Evolutionary conservation across 2,113 vertebrate species (phyloP), one percentile per base, ranked within the genome.

Genomic region (Pristiophorus japonicus): DNA sequence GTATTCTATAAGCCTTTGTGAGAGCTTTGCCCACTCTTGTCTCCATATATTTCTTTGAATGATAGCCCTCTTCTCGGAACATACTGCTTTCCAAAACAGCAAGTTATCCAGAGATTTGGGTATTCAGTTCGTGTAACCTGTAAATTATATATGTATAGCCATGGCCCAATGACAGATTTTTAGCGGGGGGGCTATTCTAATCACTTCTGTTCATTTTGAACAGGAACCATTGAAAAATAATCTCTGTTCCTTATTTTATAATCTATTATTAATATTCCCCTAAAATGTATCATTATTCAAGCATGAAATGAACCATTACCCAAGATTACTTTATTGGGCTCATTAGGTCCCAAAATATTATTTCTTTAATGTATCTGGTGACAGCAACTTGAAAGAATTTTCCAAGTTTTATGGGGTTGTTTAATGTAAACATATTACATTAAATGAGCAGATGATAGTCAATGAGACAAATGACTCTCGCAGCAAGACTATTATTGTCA

Each of bases 241-340:
- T 18, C 18, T 20, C 59, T 63, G 88, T 38, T 62, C 20, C 88
- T 92, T 62, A 18, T 38, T 92, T 62, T 38, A 38, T 92, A 92
- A 92, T 65, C 88, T 65, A 92, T 92, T 92, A 92, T 92, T 92
- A 92, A 92, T 92, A 92, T 18, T 92, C n/a, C 88, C 59, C 12
- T 63, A 92, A 38, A 92, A 92, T 65, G 7, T 63, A 63, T 92
- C 88, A 92, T 38, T 62, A 92, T 92, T 92, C 59, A 92, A 92
- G 88, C 88, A 63, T 63, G 59, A 63, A 92, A 92, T 63, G 88
- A 65, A 92, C 59, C 59, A 63, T 92, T 65, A 92, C 59, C 47
- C 34, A 92, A 92, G 88, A 65, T 92, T 92, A 63, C 55, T 92
- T 92, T 38, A 63, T 62, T 92, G 55, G 55, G 59, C 59, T 92